Percentiles rank a stretch among this genome's conserved stretches.
phyloP scores from a whole-genome alignment of 2,797 vertebrate genomes.

The Malacoctenus gilli region DNA sequence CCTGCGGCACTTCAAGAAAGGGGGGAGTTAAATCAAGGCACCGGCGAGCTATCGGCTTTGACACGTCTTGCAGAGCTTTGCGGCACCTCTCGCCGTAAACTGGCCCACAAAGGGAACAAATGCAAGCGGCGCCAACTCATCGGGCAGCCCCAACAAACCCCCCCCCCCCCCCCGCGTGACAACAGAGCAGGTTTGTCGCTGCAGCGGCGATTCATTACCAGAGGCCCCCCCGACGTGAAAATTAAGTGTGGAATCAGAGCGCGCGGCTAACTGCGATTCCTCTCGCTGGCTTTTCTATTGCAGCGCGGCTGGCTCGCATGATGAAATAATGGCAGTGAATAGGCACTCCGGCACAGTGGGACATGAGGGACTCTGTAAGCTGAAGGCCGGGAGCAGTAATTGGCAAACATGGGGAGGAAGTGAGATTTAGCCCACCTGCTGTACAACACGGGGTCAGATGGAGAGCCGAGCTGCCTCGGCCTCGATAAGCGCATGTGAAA shows the following conservation, averaged over 20 bases:
- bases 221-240: constrained; percentile 60
- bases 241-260: constrained; percentile 69
- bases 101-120: constrained; percentile 4
- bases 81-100: constrained; percentile 16
- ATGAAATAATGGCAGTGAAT: constrained; percentile 68
- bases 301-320: constrained; percentile 45
- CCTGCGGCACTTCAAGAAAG: constrained; percentile 34
- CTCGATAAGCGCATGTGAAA: constrained; percentile 27
- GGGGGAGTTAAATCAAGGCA: constrained; percentile 19
- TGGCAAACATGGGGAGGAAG: constrained; percentile 52
- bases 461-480: constrained; percentile 7
- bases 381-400: constrained; percentile 59
- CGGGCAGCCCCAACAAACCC: constrained; percentile 34
- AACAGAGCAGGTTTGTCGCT: constrained; percentile 48
- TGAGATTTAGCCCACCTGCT: constrained; percentile 54
- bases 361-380: constrained; percentile 47
- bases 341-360: constrained; percentile 48
- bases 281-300: constrained; percentile 37
- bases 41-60: constrained; percentile 19
- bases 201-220: constrained; percentile 60
- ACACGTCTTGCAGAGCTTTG: constrained; percentile 9
- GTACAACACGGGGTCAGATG: constrained; percentile 23
- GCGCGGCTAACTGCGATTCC: constrained; percentile 56
- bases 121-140: constrained; percentile 55
- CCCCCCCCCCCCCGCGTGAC: constrained; percentile 35